Percentiles rank a stretch among this genome's conserved stretches.
Evolutionary conservation across 2,888 invertebrate species (phyloP).

Genomic region (Amaurobius ferox): DNA sequence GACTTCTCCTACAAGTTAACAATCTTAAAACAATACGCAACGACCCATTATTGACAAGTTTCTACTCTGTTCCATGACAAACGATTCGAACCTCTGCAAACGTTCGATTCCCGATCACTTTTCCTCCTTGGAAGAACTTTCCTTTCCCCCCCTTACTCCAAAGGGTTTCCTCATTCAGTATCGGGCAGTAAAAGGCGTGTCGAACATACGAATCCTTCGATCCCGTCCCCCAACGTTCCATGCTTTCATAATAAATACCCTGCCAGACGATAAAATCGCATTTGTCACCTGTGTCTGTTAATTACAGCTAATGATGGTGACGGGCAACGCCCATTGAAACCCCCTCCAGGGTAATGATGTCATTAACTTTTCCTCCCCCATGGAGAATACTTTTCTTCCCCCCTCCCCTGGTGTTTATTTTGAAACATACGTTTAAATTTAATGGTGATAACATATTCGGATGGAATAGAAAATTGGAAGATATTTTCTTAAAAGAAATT

Average conservation of each 20-base stretch:
- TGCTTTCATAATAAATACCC: slow-evolving; percentile 66
- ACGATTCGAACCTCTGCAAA: slow-evolving; percentile 61
- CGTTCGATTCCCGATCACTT: slow-evolving; percentile 36
- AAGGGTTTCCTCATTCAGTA: slow-evolving; percentile 5
- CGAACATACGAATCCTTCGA: slow-evolving; percentile 23
- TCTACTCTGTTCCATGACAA: slow-evolving; percentile 51
- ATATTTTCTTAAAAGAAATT: slow-evolving; percentile 25
- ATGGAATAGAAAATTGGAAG: slow-evolving; percentile 17
- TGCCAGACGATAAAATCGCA: slow-evolving; percentile 60
- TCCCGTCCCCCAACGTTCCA: slow-evolving; percentile 41
- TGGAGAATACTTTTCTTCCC: slow-evolving; percentile 35
- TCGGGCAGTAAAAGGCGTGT: slow-evolving; percentile 6
- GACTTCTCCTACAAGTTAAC: slow-evolving; percentile 1
- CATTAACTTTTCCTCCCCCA: slow-evolving; percentile 58
- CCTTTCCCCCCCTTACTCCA: neutral
- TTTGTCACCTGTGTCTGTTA: slow-evolving; percentile 72
- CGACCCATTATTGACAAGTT: slow-evolving; percentile 58
- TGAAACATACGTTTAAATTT: slow-evolving; percentile 4
- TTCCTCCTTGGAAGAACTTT: slow-evolving; percentile 13
- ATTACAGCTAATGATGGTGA: slow-evolving; percentile 71
- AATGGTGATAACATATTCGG: slow-evolving; percentile 1
- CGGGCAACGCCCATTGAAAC: slow-evolving; percentile 56
- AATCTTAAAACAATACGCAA: slow-evolving; percentile 3
- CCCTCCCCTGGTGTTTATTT: slow-evolving; percentile 26
- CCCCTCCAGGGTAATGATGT: slow-evolving; percentile 70